phyloP scores from a whole-genome alignment of 2,113 vertebrate genomes.

The Ciconia maguari region DNA sequence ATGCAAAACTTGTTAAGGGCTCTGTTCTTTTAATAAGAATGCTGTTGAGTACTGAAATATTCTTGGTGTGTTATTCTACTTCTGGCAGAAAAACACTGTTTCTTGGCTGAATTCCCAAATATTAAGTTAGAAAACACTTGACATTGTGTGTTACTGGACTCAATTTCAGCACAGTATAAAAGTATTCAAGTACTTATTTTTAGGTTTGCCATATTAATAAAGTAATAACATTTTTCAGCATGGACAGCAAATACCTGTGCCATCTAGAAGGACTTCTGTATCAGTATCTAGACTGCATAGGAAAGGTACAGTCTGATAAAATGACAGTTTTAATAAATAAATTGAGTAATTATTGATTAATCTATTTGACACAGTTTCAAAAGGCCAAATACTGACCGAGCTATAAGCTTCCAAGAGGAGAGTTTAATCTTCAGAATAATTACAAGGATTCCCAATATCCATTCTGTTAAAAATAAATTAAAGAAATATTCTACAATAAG shows the following conservation, averaged over 20 bases:
- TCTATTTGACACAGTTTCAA: neutral
- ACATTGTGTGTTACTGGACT: neutral
- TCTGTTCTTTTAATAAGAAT: constrained; percentile 58
- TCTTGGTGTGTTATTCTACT: constrained; percentile 44
- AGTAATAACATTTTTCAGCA: neutral
- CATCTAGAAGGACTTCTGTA: neutral
- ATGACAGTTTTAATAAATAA: neutral
- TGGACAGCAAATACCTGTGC: neutral
- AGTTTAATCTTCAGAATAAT: neutral
- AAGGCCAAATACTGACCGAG: neutral
- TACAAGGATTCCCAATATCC: neutral
- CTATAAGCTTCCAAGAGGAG: neutral
- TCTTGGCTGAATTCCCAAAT: constrained; percentile 29
- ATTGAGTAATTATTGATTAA: neutral
- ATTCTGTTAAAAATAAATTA: neutral
- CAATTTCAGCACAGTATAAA: constrained; percentile 2
- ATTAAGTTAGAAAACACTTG: constrained; percentile 24
- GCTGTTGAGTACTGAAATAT: constrained; percentile 28
- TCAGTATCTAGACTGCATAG: neutral
- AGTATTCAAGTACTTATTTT: constrained; percentile 10
- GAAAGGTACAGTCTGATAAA: neutral
- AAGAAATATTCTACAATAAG: neutral
- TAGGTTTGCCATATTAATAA: neutral
- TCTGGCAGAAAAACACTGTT: constrained; percentile 39
- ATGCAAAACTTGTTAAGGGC: constrained; percentile 12